Evolutionary conservation across 1,140 invertebrate genomes (phyloP).

Genomic region (Drosophila rhopaloa): DNA sequence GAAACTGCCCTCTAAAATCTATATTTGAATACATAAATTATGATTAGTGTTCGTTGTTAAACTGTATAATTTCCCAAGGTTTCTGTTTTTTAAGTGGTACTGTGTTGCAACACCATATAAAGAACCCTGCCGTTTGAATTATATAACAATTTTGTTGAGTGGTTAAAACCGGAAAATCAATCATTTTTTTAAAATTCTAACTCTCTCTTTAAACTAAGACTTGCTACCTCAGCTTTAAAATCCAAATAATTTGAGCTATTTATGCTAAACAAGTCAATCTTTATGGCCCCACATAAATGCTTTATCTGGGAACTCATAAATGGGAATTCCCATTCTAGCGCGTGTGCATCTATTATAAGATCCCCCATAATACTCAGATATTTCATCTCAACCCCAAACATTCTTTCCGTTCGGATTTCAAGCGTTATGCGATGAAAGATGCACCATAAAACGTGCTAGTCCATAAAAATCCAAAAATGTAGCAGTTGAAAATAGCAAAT

Average conservation of each 20-base stretch:
- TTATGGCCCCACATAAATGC: slow-evolving; percentile 36
- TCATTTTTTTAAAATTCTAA: too few species aligned
- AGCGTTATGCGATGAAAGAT: slow-evolving; percentile 20
- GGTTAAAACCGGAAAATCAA: neutral
- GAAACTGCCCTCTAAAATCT: neutral
- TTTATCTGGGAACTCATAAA: slow-evolving; percentile 35
- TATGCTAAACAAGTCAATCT: slow-evolving; percentile 35
- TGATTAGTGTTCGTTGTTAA: neutral
- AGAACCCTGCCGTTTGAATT: too few species aligned
- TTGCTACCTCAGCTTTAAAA: neutral
- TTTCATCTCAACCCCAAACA: slow-evolving; percentile 27
- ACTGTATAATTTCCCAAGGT: neutral
- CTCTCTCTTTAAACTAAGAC: neutral
- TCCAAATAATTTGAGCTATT: slow-evolving; percentile 16
- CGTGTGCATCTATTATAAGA: slow-evolving; percentile 19
- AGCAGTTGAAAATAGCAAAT: slow-evolving; percentile 33
- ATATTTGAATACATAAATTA: neutral
- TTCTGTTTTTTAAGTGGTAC: neutral
- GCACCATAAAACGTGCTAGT: slow-evolving; percentile 36
- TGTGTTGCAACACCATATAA: too few species aligned
- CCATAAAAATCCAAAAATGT: slow-evolving; percentile 33
- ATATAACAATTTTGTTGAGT: too few species aligned
- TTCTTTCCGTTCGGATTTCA: slow-evolving; percentile 2
- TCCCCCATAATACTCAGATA: slow-evolving; percentile 14
- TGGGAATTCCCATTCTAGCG: slow-evolving; percentile 9